Conservation (phyloP, 2,113 vertebrate species). For the Corythaixoides concolor region DNA sequence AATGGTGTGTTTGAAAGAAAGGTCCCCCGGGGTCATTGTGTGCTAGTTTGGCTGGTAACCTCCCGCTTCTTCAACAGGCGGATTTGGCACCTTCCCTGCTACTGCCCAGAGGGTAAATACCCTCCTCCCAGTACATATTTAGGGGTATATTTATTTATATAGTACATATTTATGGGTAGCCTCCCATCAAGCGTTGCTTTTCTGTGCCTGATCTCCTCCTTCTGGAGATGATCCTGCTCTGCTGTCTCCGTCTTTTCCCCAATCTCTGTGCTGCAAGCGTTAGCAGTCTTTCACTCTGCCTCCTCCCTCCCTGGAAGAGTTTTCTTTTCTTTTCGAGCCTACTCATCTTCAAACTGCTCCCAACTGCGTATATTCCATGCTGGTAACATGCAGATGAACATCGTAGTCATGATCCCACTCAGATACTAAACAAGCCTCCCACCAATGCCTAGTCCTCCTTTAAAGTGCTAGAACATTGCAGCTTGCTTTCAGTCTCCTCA, state of each 20-base stretch:
- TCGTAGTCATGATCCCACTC: slow-evolving; percentile 70
- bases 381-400: slow-evolving; percentile 70
- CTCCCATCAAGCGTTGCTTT: slow-evolving; percentile 39
- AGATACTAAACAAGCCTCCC: slow-evolving; percentile 68
- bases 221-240: neutral
- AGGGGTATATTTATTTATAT: neutral
- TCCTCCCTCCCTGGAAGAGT: slow-evolving; percentile 40
- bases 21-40: slow-evolving; percentile 22
- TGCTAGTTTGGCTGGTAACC: slow-evolving; percentile 34
- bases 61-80: neutral
- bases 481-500: slow-evolving; percentile 20
- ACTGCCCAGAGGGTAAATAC: slow-evolving; percentile 23
- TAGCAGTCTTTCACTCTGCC: slow-evolving; percentile 58
- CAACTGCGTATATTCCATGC: slow-evolving; percentile 47
- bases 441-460: slow-evolving; percentile 56
- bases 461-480: slow-evolving; percentile 44
- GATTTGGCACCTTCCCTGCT: slow-evolving; percentile 22
- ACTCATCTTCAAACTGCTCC: slow-evolving; percentile 51
- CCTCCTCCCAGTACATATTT: neutral
- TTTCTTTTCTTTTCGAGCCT: slow-evolving; percentile 57
- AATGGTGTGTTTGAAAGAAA: slow-evolving; percentile 22
- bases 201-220: slow-evolving; percentile 6
- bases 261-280: slow-evolving; percentile 21
- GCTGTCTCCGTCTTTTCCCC: slow-evolving; percentile 9
- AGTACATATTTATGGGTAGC: neutral